Evolutionary conservation across 2,797 vertebrate species (phyloP).

Genomic region (Danio choprae): DNA sequence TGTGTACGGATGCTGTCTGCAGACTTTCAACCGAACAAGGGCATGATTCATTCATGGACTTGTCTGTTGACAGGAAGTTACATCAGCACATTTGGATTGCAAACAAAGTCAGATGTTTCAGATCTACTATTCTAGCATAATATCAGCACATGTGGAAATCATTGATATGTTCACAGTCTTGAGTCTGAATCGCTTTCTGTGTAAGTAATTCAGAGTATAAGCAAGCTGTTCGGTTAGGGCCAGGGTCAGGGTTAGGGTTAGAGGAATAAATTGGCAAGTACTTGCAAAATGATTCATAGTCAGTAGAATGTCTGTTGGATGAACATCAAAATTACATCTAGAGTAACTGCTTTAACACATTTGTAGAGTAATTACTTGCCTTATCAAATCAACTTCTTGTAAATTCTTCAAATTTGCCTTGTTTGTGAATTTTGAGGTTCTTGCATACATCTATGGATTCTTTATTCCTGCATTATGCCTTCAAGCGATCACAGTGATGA

Average conservation of each 20-base stretch:
- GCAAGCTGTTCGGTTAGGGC: too few species aligned
- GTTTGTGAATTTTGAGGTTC: background rate
- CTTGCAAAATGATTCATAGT: too few species aligned
- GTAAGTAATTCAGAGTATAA: too few species aligned
- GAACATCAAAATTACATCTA: too few species aligned
- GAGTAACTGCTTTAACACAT: too few species aligned
- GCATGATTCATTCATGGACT: constrained; percentile 46
- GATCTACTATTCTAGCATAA: constrained; percentile 25
- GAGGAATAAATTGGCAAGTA: too few species aligned
- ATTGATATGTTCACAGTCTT: background rate
- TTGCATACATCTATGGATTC: background rate
- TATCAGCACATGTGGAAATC: constrained; percentile 7
- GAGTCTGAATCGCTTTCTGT: background rate
- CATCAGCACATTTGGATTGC: constrained; percentile 34
- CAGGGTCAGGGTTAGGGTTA: too few species aligned
- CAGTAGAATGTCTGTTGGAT: too few species aligned
- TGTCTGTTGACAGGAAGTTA: constrained; percentile 35
- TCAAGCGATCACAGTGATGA: background rate
- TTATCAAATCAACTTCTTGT: background rate
- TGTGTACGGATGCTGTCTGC: constrained; percentile 47
- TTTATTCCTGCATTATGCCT: background rate
- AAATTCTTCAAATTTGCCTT: background rate
- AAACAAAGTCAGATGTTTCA: constrained; percentile 40
- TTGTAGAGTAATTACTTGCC: too few species aligned
- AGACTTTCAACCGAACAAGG: constrained; percentile 44